Conservation (phyloP, 2,888 invertebrate species). For the Chesias legatella region DNA sequence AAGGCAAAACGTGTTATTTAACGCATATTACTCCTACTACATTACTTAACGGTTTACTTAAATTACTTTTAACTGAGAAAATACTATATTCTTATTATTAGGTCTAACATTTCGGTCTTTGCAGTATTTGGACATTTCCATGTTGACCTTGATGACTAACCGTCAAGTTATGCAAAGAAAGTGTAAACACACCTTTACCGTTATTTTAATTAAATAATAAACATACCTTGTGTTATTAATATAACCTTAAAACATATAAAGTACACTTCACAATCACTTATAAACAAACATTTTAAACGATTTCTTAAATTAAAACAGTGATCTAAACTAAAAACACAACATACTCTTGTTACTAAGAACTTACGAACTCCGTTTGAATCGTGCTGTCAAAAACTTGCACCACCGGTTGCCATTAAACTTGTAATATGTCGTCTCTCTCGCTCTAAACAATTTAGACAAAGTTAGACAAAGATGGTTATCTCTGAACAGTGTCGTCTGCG, state of each 20-base stretch:
- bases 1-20: too few species aligned
- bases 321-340: constrained; percentile 45
- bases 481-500: constrained; percentile 19
- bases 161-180: constrained; percentile 56
- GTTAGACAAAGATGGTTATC: constrained; percentile 40
- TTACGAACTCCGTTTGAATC: constrained; percentile 58
- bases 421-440: constrained; percentile 40
- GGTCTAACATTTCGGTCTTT: not conserved
- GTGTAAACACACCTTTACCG: constrained; percentile 46
- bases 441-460: constrained; percentile 7
- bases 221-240: constrained; percentile 24
- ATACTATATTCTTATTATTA: too few species aligned
- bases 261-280: constrained; percentile 28
- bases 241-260: constrained; percentile 17
- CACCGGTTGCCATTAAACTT: constrained; percentile 64
- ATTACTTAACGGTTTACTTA: too few species aligned
- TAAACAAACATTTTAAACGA: constrained; percentile 33
- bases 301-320: constrained; percentile 35
- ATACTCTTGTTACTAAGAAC: constrained; percentile 48
- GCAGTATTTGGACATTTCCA: constrained; percentile 24
- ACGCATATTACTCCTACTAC: too few species aligned
- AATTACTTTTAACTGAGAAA: too few species aligned
- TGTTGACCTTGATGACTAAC: constrained; percentile 65
- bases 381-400: constrained; percentile 78
- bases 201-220: constrained; percentile 33